Base-by-base conservation (phyloP, 2,888 invertebrate species). In the Nemotelus nigrinus region DNA sequence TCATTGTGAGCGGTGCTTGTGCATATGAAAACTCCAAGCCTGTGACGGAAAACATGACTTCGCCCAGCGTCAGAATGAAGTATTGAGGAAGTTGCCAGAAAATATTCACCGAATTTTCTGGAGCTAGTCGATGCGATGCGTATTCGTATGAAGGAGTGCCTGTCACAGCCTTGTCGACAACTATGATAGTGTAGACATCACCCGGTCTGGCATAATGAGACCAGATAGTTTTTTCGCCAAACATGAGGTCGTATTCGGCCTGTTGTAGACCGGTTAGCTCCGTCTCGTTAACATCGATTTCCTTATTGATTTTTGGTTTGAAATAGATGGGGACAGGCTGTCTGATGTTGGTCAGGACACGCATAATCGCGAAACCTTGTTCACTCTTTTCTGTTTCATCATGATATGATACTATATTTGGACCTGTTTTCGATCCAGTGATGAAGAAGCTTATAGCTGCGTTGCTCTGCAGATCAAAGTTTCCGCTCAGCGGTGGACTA, bases 1-100 rank as follows among this genome's bases (percentile, higher is more conserved):
- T 99, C 98, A 99, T 98, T 80, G 92, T 92, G 2, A 81, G 70
- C 2, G 93, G 92, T 4, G 93, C 91, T 89, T 90, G 90, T 0
- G 92, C 89, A 83, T 92, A 94, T 2, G 92, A 91, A 84, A 93
- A 93, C 81, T 92, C 90, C 10, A 93, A 86, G 0, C 93, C 93
- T 41, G 93, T 92, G 43, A 93, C 90, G 0, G 92, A 91, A 83
- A 93, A 91, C 88, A 93, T 89, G 0, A 93, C 86, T 81, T 87
- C 87, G 7, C 90, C 93, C 5, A 90, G 83, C 0, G 93, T 92
- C 83, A 93, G 90, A 2, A 92, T 84, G 44, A 92, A 85, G 82
- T 92, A 93, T 84, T 93, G 93, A 0, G 93, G 93, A n/a, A 92
- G 84, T 81, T 92, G 88, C 90, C 90, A 91, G 0, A 90, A 82